phyloP scores from a whole-genome alignment of 2,797 vertebrate species.

The Sorex maritimensis region DNA sequence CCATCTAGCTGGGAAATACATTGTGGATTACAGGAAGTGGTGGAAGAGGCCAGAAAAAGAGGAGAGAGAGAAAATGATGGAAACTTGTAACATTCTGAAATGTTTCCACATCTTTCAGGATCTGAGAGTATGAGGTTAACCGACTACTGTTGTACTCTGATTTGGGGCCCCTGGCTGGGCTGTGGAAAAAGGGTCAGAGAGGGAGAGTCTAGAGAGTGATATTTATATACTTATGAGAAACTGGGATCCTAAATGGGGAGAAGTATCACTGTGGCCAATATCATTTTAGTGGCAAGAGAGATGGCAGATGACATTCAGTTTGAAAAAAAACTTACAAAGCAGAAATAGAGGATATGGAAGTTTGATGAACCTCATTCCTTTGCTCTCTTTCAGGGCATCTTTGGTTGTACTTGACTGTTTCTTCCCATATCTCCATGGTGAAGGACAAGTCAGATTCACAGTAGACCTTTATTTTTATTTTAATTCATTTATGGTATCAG shows the following conservation, averaged over 20 bases:
- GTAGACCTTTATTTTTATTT: conserved; percentile 18
- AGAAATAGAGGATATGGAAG: not conserved
- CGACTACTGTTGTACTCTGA: not conserved
- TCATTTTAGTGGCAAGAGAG: not conserved
- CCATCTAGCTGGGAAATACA: not conserved
- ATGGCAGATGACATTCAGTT: not conserved
- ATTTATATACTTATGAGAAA: not conserved
- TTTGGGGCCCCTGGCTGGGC: not conserved
- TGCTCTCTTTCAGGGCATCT: not conserved
- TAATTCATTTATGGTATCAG: conserved; percentile 61
- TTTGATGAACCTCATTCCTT: not conserved
- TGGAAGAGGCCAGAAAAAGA: not conserved
- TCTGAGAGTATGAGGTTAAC: not conserved
- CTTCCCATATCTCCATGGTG: conserved; percentile 25
- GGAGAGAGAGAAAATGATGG: not conserved
- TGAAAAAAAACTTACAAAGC: not conserved
- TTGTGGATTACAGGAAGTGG: not conserved
- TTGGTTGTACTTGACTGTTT: not conserved
- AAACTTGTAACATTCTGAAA: not conserved
- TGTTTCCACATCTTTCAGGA: not conserved
- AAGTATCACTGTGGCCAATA: not conserved
- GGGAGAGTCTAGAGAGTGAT: too few relatives aligned
- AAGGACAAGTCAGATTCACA: conserved; percentile 24
- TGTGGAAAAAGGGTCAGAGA: not conserved
- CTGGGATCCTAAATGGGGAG: not conserved